A percentile compares a stretch with the other conserved stretches of the same genome.
phyloP scores from a whole-genome alignment of 2,888 invertebrate species.

The Halocaridina rubra region DNA sequence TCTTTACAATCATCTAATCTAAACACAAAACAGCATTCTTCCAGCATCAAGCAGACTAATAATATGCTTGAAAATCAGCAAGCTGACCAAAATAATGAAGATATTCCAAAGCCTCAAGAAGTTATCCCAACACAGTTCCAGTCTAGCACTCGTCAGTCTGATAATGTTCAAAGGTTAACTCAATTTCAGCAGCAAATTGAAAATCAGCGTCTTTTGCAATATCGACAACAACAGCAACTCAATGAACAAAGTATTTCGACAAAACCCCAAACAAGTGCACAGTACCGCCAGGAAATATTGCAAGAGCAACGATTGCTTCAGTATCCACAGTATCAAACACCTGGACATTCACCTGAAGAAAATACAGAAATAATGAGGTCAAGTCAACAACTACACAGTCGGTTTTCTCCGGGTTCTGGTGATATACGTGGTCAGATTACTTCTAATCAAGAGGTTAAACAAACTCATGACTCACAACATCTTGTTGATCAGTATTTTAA shows the following conservation, averaged over 20 bases:
- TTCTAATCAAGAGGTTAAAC: not conserved
- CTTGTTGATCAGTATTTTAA: not conserved
- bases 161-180: not conserved
- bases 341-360: not conserved
- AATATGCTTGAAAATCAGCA: no score
- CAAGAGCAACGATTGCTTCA: not conserved
- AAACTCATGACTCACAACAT: not conserved
- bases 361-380: not conserved
- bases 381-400: not conserved
- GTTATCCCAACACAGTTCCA: not conserved
- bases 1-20: no score
- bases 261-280: not conserved
- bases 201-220: not conserved
- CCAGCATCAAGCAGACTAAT: no score
- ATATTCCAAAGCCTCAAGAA: no score
- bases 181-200: not conserved
- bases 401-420: not conserved
- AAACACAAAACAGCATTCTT: no score
- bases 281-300: not conserved
- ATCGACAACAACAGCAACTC: not conserved
- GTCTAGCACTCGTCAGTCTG: not conserved
- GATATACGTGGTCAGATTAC: not conserved
- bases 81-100: no score
- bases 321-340: not conserved
- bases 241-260: not conserved